phyloP scores from a whole-genome alignment of 2,113 vertebrate species.

The Lates calcarifer region DNA sequence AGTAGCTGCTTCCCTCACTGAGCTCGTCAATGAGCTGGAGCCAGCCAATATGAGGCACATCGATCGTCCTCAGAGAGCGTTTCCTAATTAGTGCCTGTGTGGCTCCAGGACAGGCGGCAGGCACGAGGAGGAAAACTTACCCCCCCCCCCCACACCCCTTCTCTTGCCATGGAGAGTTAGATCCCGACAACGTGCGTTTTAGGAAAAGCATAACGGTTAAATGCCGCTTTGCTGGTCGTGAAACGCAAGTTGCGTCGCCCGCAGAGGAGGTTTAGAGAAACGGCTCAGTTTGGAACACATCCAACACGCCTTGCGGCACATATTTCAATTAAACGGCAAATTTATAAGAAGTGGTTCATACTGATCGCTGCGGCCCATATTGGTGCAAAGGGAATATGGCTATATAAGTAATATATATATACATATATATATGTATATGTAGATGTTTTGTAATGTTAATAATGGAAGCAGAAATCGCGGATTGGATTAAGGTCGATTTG shows the following conservation, averaged over 20 bases:
- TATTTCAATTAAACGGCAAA: slow-evolving; percentile 68
- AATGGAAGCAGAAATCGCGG: not conserved
- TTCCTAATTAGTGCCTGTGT: slow-evolving; percentile 77
- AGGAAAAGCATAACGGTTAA: not conserved
- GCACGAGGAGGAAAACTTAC: slow-evolving; percentile 1
- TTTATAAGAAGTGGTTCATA: slow-evolving; percentile 25
- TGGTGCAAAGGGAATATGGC: not conserved
- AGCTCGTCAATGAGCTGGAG: slow-evolving; percentile 78
- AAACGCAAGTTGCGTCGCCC: not conserved
- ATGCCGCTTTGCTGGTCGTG: not conserved
- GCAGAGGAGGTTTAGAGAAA: slow-evolving; percentile 29
- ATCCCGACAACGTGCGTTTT: not conserved
- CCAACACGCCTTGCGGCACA: slow-evolving; percentile 57
- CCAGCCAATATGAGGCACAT: slow-evolving; percentile 76
- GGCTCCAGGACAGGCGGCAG: slow-evolving; percentile 64
- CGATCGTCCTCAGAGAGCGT: slow-evolving; percentile 77
- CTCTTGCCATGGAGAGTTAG: not conserved
- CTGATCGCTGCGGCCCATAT: slow-evolving; percentile 3
- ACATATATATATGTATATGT: no score
- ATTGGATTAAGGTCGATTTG: not conserved
- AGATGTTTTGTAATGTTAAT: slow-evolving; percentile 8
- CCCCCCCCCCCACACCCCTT: slow-evolving; percentile 7
- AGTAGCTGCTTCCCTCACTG: slow-evolving; percentile 69
- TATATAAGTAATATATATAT: not conserved
- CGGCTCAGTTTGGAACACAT: slow-evolving; percentile 30